phyloP scores from a whole-genome alignment of 2,888 invertebrate genomes.

The Leuctra nigra region DNA sequence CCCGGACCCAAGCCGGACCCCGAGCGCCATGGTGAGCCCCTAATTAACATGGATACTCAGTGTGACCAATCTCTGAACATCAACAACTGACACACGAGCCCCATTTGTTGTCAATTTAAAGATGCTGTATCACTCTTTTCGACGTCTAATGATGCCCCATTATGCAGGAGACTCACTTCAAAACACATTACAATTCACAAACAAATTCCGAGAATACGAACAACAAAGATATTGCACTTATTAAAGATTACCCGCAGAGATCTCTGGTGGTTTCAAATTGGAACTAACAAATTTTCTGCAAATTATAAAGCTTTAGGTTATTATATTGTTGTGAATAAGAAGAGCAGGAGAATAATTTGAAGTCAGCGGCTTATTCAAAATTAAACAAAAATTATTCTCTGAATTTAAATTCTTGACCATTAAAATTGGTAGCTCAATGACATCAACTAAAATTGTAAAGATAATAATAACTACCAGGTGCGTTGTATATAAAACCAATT shows the following conservation, averaged over 20 bases:
- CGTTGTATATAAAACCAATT: no score
- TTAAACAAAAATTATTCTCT: no score
- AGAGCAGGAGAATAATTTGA: no score
- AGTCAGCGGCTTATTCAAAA: no score
- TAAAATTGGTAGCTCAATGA: no score
- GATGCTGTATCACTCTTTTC: background rate
- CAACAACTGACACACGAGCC: background rate
- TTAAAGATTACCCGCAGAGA: background rate
- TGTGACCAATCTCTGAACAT: background rate
- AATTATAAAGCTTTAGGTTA: background rate
- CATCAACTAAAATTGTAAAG: no score
- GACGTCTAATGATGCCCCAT: background rate
- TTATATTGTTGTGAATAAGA: no score
- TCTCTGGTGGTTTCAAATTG: background rate
- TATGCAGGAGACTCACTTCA: background rate
- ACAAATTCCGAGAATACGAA: background rate
- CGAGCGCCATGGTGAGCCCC: background rate
- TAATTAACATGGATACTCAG: slow-evolving; percentile 1
- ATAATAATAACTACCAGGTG: no score
- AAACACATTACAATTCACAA: slow-evolving; percentile 1
- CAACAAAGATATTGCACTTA: background rate
- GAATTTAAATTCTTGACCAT: no score
- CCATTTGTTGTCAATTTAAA: slow-evolving; percentile 8
- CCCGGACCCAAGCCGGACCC: background rate
- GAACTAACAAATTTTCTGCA: background rate